Base-by-base conservation (phyloP, 1,140 invertebrate genomes). In the Drosophila saltans region DNA sequence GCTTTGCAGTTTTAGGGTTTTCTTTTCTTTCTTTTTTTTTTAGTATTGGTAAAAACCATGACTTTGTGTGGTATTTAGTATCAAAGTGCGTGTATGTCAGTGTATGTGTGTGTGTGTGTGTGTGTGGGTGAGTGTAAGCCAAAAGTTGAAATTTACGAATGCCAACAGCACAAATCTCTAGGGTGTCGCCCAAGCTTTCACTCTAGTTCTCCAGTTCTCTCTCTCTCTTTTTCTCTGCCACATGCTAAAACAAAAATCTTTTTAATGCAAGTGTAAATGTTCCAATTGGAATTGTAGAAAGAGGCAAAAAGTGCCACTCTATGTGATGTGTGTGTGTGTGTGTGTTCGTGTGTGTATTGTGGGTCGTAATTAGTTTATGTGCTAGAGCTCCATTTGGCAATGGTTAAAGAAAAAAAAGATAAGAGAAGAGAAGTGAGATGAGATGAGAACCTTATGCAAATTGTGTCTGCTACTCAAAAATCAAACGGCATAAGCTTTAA, bases 401-500 rank as follows among this genome's bases (percentile, higher is more conserved):
- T 58, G 33, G 63, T 26, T 26, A 57, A 56, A 28, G 11, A 2
- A 33, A n/a, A 11, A 33, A 57, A 5, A 52, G 73, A 62, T 62
- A 71, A 71, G 58, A 66, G 68, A 67, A 75, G 71, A 75, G 66
- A 66, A 66, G 72, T 74, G 65, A 58, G 58, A 58, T 74, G 65
- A 58, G 58, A 58, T 45, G 56, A 70, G 41, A 48, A 61, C 57
- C 67, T 57, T 61, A 62, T 74, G 72, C 72, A 43, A 40, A 11
- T 33, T 33, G 59, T 30, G 26, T 41, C 66, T 5, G 41, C 43
- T 55, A 48, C 52, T 63, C 57, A 48, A 69, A 82, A 83, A 80
- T 83, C 80, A 83, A 83, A 75, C 59, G 72, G 59, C 75, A 77
- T 78, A 68, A 65, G 56, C 77, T 79, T 30, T 21, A 24, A 45